phyloP scores from a whole-genome alignment of 92 coral and sea anemone species.

The Paramuricea clavata region DNA sequence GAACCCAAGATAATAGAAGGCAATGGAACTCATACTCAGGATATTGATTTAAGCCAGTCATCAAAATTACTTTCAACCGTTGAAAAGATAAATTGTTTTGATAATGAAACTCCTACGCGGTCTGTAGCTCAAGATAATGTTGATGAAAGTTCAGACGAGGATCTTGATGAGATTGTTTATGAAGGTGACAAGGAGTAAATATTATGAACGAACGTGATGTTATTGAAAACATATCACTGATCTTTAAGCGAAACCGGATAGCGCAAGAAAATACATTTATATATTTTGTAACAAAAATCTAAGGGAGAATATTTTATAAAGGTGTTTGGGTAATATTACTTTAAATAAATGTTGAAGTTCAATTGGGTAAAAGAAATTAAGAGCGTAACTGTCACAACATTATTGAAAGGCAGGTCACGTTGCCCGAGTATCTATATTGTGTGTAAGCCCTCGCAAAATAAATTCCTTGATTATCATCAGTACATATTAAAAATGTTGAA shows the following conservation, averaged over 20 bases:
- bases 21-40: background rate
- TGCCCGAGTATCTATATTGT: too few relatives aligned
- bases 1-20: background rate
- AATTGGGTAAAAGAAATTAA: background rate
- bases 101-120: background rate
- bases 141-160: conserved; percentile 36
- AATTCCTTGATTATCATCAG: too few relatives aligned
- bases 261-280: too few relatives aligned
- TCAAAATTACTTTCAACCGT: background rate
- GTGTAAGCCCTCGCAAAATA: too few relatives aligned
- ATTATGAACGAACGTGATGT: background rate
- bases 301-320: too few relatives aligned
- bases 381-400: too few relatives aligned
- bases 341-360: too few relatives aligned
- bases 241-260: background rate
- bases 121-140: background rate
- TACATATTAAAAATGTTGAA: too few relatives aligned
- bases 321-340: too few relatives aligned
- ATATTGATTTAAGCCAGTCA: background rate
- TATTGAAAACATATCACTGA: background rate
- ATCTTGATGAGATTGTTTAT: conserved; percentile 10
- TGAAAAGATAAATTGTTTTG: background rate
- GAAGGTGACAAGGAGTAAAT: background rate
- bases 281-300: too few relatives aligned
- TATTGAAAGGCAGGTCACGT: too few relatives aligned